Conservation (phyloP, 2,113 vertebrate species). For the Patagioenas fasciata region DNA sequence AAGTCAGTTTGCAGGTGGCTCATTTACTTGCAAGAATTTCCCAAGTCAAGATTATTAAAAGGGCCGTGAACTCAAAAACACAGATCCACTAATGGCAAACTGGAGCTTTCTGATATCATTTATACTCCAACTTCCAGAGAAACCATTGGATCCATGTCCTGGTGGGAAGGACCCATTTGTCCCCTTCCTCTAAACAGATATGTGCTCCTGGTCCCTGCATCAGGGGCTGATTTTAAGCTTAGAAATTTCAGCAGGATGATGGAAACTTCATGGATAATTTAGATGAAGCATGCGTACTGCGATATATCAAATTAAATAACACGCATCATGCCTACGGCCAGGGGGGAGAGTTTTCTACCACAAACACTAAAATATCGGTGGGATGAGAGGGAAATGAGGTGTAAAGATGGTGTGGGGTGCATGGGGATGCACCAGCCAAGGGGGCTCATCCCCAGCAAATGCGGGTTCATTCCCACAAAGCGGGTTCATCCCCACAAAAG, state of each 20-base stretch:
- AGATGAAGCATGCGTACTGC: not conserved
- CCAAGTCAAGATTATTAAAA: not conserved
- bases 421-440: not conserved
- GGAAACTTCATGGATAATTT: not conserved
- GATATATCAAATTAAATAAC: not conserved
- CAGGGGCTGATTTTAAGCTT: not conserved
- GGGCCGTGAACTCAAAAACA: not conserved
- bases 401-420: fast-evolving
- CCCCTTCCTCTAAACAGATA: not conserved
- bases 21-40: not conserved
- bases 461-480: too few relatives aligned
- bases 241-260: not conserved
- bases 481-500: fast-evolving
- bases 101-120: not conserved
- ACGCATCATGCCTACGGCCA: fast-evolving
- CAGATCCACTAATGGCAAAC: not conserved
- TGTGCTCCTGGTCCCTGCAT: fast-evolving
- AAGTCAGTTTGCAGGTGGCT: not conserved
- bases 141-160: fast-evolving
- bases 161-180: not conserved
- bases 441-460: too few relatives aligned
- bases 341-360: not conserved
- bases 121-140: not conserved
- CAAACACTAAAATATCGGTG: fast-evolving
- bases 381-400: fast-evolving